These are phyloP conservation scores for Amphibalanus amphitrite DNA, from an alignment of 1,140 invertebrate genomes.

Conservation along the genomic window DNA sequence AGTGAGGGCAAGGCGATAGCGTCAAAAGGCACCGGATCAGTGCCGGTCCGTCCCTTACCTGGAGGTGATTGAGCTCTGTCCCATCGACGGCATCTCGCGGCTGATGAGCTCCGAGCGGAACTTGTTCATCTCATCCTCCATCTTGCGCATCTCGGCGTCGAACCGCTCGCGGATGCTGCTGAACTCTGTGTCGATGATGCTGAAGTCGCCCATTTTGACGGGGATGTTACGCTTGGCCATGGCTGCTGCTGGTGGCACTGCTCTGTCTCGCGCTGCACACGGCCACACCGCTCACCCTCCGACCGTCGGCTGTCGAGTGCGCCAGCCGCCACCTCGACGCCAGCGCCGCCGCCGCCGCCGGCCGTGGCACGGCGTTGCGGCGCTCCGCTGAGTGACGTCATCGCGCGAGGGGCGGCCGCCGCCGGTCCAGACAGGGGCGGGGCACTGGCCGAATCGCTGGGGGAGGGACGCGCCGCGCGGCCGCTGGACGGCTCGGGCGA, in stretches of 20 bases:
- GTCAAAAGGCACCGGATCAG: too few relatives aligned
- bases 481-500: too few relatives aligned
- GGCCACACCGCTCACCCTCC: too few relatives aligned
- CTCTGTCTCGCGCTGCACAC: not conserved
- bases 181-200: slow-evolving; percentile 90
- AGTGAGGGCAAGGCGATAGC: too few relatives aligned
- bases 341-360: too few relatives aligned
- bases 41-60: not conserved
- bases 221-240: slow-evolving; percentile 47
- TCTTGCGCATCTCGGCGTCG: slow-evolving; percentile 89
- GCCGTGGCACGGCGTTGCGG: too few relatives aligned
- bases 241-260: too few relatives aligned
- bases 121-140: slow-evolving; percentile 96
- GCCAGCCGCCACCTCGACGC: too few relatives aligned
- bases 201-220: slow-evolving; percentile 83
- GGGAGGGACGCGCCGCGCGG: too few relatives aligned
- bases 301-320: not conserved
- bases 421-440: too few relatives aligned
- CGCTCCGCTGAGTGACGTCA: not conserved
- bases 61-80: not conserved
- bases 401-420: too few relatives aligned
- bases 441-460: too few relatives aligned
- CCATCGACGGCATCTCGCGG: slow-evolving; percentile 36
- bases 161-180: slow-evolving; percentile 87
- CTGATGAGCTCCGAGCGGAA: slow-evolving; percentile 85